Percentiles rank a stretch among this genome's conserved stretches.
phyloP scores from a whole-genome alignment of 2,888 invertebrate species.

The Brachyptera risi region DNA sequence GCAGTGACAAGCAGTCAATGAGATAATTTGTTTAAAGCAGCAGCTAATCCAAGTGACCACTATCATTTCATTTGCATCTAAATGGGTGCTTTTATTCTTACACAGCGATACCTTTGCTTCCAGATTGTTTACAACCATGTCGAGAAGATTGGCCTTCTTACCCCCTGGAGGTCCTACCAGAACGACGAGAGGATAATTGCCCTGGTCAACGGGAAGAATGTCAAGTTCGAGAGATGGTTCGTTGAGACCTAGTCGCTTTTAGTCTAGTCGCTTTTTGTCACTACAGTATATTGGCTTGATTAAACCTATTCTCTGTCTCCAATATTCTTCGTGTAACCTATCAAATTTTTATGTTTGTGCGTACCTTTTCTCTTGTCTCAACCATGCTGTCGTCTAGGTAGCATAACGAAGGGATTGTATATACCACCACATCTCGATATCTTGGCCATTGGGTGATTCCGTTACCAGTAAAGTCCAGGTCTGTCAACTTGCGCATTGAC shows the following conservation, averaged over 20 bases:
- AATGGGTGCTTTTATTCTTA: conserved; percentile 29
- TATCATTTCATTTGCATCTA: too few relatives aligned
- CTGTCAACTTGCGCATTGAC: conserved; percentile 4
- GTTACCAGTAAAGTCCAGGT: conserved; percentile 37
- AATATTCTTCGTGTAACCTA: too few relatives aligned
- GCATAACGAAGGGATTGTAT: conserved; percentile 41
- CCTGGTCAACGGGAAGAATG: conserved; percentile 42
- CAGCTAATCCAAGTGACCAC: too few relatives aligned
- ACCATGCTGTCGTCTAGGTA: conserved; percentile 43
- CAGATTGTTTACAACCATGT: conserved; percentile 37
- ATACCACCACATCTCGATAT: conserved; percentile 43
- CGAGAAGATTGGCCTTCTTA: conserved; percentile 40
- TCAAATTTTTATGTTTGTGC: too few relatives aligned
- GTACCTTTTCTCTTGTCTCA: conserved; percentile 40
- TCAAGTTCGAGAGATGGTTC: conserved; percentile 41
- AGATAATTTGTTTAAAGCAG: too few relatives aligned
- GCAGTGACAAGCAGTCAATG: too few relatives aligned
- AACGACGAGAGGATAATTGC: conserved; percentile 43
- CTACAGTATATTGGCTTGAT: too few relatives aligned
- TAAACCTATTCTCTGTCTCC: too few relatives aligned
- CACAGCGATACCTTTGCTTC: conserved; percentile 36
- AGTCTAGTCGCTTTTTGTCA: too few relatives aligned
- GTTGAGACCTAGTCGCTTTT: conserved; percentile 42
- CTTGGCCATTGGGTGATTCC: conserved; percentile 41
- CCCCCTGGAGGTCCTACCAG: conserved; percentile 46